Evolutionary conservation across 2,888 invertebrate genomes (phyloP).

Genomic region (Caradrina kadenii): DNA sequence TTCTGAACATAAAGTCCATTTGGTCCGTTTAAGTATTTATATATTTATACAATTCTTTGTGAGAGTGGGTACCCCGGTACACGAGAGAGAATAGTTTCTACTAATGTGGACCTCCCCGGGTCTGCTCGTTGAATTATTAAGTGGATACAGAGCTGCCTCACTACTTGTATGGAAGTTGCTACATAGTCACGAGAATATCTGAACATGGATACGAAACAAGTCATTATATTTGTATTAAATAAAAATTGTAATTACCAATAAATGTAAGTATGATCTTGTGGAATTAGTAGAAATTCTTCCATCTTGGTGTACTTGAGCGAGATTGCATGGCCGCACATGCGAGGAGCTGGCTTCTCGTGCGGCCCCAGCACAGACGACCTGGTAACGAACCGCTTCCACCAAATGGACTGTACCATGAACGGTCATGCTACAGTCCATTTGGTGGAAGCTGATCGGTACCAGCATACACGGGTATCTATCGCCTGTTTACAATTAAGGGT

Average conservation of each 20-base stretch:
- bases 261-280: too few relatives aligned
- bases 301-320: too few relatives aligned
- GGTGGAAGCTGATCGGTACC: too few relatives aligned
- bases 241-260: background rate
- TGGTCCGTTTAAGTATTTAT: slow-evolving; percentile 46
- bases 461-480: too few relatives aligned
- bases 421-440: too few relatives aligned
- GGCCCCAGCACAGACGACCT: too few relatives aligned
- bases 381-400: too few relatives aligned
- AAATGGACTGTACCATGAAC: too few relatives aligned
- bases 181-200: slow-evolving; percentile 1
- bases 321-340: too few relatives aligned
- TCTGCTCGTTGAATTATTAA: slow-evolving; percentile 58
- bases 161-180: slow-evolving; percentile 36
- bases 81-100: slow-evolving; percentile 43
- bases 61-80: slow-evolving; percentile 7
- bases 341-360: too few relatives aligned
- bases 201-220: slow-evolving; percentile 1
- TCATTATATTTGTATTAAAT: background rate
- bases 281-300: too few relatives aligned
- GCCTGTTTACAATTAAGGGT: too few relatives aligned
- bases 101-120: slow-evolving; percentile 50
- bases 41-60: slow-evolving; percentile 47
- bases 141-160: slow-evolving; percentile 20
- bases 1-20: slow-evolving; percentile 33